Evolutionary conservation across 92 coral and sea anemone species (phyloP), one percentile per base, ranked within the genome.

Genomic region (Paragorgia papillata): DNA sequence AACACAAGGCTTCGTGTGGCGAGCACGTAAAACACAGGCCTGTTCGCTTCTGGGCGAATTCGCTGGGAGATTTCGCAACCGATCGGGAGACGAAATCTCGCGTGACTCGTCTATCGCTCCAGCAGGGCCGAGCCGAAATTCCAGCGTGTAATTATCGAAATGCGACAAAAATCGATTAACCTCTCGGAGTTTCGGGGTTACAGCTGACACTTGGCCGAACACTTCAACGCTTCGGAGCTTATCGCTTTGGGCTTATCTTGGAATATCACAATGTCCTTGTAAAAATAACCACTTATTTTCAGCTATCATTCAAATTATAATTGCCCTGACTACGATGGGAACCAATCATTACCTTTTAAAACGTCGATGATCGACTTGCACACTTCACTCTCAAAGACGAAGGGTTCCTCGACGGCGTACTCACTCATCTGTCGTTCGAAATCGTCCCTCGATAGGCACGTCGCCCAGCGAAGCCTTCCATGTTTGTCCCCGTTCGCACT

Each of bases 101-200:
- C 71, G 71, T 64, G 71, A 64, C 53, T 2, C 28, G 1, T 40
- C 14, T 12, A 35, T 64, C 43, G 4, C 71, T 39, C 48, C 75
- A 49, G 59, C 48, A 22, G 75, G 14, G 15, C 12, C 1, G 13
- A 31, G 9, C 39, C 17, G n/a, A 68, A 44, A 68, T 68, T 68
- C 75, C 59, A 13, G 17, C 6, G 58, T 46, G 34, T 68, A 44
- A 44, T 44, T 29, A 68, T 37, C 34, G 31, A 57, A 13, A 46
- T 9, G 59, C 75, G 75, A 68, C 54, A 48, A 34, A 68, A 68
- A 68, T 68, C 75, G 75, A 44, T 68, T 68, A 68, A 68, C 75
- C 75, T 57, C 34, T 20, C 48, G 59, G 39, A 39, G 20, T 40
- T 44, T 41, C 14, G 14, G 35, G 41, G 75, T 64, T 64, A 64